Evolutionary conservation across 2,113 vertebrate species (phyloP).

Genomic region (Cnemophilus loriae): DNA sequence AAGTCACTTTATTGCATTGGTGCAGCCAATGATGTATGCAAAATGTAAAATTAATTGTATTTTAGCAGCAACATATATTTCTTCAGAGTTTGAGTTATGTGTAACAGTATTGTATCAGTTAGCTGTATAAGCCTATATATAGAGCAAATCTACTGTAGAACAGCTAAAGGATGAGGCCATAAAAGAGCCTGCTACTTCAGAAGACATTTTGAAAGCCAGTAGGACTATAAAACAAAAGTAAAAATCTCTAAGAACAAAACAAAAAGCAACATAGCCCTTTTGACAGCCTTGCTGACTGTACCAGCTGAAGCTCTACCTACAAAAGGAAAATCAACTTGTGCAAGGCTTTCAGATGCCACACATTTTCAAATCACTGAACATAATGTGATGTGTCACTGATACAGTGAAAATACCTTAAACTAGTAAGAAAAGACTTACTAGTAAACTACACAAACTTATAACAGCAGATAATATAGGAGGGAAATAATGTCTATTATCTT

Average conservation of each 20-base stretch:
- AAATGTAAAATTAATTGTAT: background rate
- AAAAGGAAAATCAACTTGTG: background rate
- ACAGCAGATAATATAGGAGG: background rate
- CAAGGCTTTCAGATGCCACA: background rate
- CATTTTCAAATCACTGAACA: background rate
- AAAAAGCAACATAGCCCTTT: background rate
- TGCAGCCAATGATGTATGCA: background rate
- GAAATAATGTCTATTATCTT: background rate
- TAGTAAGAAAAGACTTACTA: background rate
- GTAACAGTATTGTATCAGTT: background rate
- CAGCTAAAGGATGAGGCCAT: background rate
- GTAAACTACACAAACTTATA: background rate
- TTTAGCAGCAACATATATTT: background rate
- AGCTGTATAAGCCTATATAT: background rate
- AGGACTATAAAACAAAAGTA: background rate
- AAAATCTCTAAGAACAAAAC: background rate
- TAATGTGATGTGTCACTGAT: background rate
- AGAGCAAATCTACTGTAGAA: background rate
- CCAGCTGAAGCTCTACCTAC: too few species aligned
- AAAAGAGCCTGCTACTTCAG: background rate
- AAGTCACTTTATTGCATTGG: background rate
- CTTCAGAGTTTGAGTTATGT: background rate
- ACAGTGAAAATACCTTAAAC: background rate
- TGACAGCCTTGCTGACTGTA: background rate
- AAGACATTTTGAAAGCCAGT: background rate